Evolutionary conservation across 2,113 vertebrate genomes (phyloP), one percentile per base, ranked within the genome.

Genomic region (Sebastes schlegelii): DNA sequence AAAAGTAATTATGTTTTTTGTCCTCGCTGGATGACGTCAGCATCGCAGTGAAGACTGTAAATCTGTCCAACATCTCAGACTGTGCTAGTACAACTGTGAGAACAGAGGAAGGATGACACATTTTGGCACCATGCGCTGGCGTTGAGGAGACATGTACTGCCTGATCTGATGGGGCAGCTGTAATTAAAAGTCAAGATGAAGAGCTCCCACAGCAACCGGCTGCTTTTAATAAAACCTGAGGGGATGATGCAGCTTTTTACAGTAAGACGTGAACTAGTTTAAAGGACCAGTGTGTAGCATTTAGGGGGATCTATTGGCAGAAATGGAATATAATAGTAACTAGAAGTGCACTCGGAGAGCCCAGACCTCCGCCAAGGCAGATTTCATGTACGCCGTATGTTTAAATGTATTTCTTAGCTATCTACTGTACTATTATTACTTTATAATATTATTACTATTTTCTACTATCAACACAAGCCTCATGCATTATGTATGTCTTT

Each of bases 161-260:
- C 60, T 2, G 52, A 0, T 61, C 68, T 67, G 54, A 74, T 3
- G 48, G 82, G 45, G 16, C 69, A 4, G 62, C 52, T 58, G 2
- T 77, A 66, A 78, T 73, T 78, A 78, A 78, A 77, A 65, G 58
- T 13, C 42, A 8, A 10, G 60, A 48, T 66, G 54, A 78, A 40
- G 75, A 60, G 74, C 74, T 43, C 60, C 61, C 45, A 26, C 43
- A 12, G 67, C 58, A 64, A 71, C 66, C 13, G 64, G 80, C 8
- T 8, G 6, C 26, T 43, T 66, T 49, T 26, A 40, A 71, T 82
- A 11, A 66, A 83, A 65, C 74, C 51, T 19, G 74, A 45, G 58
- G 52, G 58, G 67, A 55, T 43, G 60, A 51, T 57, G 81, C 43
- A 55, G 67, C 60, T 70, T 64, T 63, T 63, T 54, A 21, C 13